A percentile compares a stretch with the other conserved stretches of the same genome.
These are phyloP conservation scores for Mylabris phalerata DNA, from an alignment of 1,140 invertebrate genomes.

Conservation along the genomic window DNA sequence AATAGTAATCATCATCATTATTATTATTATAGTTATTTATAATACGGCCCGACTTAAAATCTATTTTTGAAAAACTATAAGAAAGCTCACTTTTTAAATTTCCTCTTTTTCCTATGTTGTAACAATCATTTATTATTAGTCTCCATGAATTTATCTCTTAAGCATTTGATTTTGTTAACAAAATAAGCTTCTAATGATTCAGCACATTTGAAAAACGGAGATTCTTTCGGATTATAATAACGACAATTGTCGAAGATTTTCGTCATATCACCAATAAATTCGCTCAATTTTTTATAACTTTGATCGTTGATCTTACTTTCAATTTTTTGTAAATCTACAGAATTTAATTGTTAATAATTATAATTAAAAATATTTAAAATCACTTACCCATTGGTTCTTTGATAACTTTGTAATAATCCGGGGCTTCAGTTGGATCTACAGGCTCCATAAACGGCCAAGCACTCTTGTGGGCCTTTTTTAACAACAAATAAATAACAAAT, in stretches of 20 bases:
- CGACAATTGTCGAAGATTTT: conserved; percentile 98
- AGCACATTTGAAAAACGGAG: conserved; percentile 92
- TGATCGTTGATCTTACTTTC: conserved; percentile 79
- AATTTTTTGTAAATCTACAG: conserved; percentile 85
- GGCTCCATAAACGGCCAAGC: conserved; percentile 97
- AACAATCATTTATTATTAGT: conserved; percentile 25
- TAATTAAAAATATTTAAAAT: too few relatives aligned
- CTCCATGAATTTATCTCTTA: conserved; percentile 73
- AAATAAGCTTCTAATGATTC: conserved; percentile 93
- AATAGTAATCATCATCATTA: too few relatives aligned
- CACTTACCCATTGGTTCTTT: conserved; percentile 95
- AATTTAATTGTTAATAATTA: not conserved
- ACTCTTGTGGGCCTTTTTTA: conserved; percentile 69
- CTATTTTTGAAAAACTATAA: not conserved
- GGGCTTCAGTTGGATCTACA: conserved; percentile 89
- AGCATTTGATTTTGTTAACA: conserved; percentile 82
- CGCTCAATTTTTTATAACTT: conserved; percentile 79
- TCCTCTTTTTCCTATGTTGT: not conserved
- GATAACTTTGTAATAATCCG: conserved; percentile 95
- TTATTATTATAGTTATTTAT: too few relatives aligned
- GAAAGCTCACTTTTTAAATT: not conserved
- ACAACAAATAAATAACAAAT: conserved; percentile 31
- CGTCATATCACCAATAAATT: conserved; percentile 95
- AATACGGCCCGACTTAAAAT: not conserved
- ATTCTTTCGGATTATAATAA: conserved; percentile 92